Base-by-base conservation (phyloP, 2,888 invertebrate species). In the Caenorhabditis panamensis region DNA sequence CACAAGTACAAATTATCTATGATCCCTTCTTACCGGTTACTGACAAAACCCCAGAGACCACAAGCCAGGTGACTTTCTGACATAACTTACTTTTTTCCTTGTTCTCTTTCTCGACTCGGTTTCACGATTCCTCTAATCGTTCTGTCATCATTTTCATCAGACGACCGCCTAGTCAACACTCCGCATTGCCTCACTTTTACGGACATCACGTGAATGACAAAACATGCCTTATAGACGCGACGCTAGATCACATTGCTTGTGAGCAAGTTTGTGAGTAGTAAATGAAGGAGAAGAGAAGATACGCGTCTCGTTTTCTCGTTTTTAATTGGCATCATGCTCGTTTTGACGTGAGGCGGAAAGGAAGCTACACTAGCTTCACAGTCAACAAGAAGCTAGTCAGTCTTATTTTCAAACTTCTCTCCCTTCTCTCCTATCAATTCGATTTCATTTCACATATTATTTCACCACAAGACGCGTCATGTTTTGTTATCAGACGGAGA, bases 261-360 rank as follows among this genome's bases (percentile, higher is more conserved):
- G 59, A 71, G 71, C 71, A 71, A 71, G 71, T 71, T 62, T 53
- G 54, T 28, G 28, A 54, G n/a, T 16, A 28, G 31, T 4, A n/a
- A n/a, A n/a, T n/a, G 22, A 24, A 18, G 51, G n/a, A 54, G 5
- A 28, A 28, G n/a, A 26, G 28, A 54, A 18, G 36, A 18, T 31
- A 31, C n/a, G 54, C 26, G 54, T n/a, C 26, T 31, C 54, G 13
- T 54, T 26, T 53, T 36, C 31, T 18, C 31, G 31, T 31, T 56
- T 56, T 31, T 56, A 56, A 56, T 56, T 56, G 56, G 56, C 56
- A 56, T 56, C 56, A 56, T 56, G 36, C 56, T 47, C 47, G 18
- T 47, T 20, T 47, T 20, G 20, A 47, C 47, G 47, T 13, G 16
- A 47, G 13, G 11, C 13, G 13, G 41, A 13, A 6, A 41, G 2